These are phyloP conservation scores for Sthenelais limicola DNA, from an alignment of 2,888 invertebrate genomes.

Conservation along the genomic window DNA sequence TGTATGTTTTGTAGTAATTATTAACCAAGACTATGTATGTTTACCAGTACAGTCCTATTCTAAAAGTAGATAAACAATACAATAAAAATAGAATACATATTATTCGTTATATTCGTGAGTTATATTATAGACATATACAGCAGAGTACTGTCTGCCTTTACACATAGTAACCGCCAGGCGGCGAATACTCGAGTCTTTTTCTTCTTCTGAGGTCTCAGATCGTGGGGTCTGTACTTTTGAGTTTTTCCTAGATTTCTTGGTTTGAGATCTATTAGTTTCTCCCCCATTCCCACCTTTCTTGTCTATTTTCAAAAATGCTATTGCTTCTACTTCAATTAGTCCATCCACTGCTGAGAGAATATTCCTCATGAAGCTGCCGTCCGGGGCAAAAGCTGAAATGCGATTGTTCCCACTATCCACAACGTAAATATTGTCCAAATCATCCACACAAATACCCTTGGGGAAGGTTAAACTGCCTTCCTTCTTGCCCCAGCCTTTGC, in stretches of 20 bases:
- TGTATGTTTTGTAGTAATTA: too few relatives aligned
- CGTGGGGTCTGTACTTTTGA: too few relatives aligned
- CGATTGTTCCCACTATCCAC: constrained; percentile 22
- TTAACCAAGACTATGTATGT: too few relatives aligned
- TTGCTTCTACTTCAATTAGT: background rate
- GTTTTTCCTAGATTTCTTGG: too few relatives aligned
- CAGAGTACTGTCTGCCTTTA: constrained; percentile 4
- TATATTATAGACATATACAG: background rate
- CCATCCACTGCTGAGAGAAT: constrained; percentile 3
- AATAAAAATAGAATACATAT: too few relatives aligned
- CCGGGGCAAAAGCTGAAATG: constrained; percentile 12
- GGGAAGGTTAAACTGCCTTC: constrained; percentile 27
- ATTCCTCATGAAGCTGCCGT: constrained; percentile 3
- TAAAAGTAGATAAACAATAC: too few relatives aligned
- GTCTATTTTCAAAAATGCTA: constrained; percentile 17
- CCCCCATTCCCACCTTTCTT: too few relatives aligned
- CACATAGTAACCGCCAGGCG: constrained; percentile 17
- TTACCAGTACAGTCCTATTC: too few relatives aligned
- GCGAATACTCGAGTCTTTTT: too few relatives aligned
- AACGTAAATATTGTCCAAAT: constrained; percentile 3
- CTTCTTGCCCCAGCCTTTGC: constrained; percentile 27
- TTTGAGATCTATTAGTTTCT: too few relatives aligned
- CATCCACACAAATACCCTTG: constrained; percentile 15
- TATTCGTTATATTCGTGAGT: too few relatives aligned
- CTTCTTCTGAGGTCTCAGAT: too few relatives aligned